These are phyloP conservation scores for Leptobrachium leishanense DNA, from an alignment of 2,113 vertebrate species.

Conservation along the genomic window DNA sequence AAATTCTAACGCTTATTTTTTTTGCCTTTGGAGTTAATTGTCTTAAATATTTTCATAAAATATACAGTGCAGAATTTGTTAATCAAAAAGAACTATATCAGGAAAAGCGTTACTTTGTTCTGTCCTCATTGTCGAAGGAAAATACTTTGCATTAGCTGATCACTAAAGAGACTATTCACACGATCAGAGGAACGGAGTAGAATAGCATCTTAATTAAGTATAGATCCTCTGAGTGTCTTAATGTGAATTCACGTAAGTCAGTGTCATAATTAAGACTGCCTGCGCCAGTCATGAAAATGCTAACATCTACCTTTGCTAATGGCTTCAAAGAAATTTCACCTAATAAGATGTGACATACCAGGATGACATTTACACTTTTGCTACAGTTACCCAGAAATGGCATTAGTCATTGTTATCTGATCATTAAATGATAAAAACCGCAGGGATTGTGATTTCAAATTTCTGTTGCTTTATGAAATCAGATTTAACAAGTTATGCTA, in stretches of 20 bases:
- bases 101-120: not conserved
- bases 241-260: conserved; percentile 26
- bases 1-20: not conserved
- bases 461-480: conserved; percentile 23
- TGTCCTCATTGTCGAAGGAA: conserved; percentile 20
- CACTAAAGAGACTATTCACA: conserved; percentile 38
- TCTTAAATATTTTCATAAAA: conserved; percentile 23
- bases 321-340: conserved; percentile 9
- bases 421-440: conserved; percentile 46
- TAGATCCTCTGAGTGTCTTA: conserved; percentile 30
- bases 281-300: conserved; percentile 9
- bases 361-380: conserved; percentile 28
- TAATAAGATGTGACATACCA: conserved; percentile 42
- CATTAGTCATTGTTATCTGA: conserved; percentile 29
- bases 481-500: conserved; percentile 46
- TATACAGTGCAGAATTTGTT: conserved; percentile 17
- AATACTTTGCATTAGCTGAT: conserved; percentile 29
- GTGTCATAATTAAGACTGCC: conserved; percentile 22
- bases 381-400: conserved; percentile 47
- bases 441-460: conserved; percentile 47
- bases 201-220: conserved; percentile 44
- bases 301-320: conserved; percentile 28
- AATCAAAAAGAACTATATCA: conserved; percentile 14
- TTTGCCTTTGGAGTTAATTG: conserved; percentile 12
- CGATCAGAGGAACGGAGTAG: conserved; percentile 21